Evolutionary conservation across 2,113 vertebrate genomes (phyloP), one percentile per base, ranked within the genome.

Genomic region (Lynx canadensis): DNA sequence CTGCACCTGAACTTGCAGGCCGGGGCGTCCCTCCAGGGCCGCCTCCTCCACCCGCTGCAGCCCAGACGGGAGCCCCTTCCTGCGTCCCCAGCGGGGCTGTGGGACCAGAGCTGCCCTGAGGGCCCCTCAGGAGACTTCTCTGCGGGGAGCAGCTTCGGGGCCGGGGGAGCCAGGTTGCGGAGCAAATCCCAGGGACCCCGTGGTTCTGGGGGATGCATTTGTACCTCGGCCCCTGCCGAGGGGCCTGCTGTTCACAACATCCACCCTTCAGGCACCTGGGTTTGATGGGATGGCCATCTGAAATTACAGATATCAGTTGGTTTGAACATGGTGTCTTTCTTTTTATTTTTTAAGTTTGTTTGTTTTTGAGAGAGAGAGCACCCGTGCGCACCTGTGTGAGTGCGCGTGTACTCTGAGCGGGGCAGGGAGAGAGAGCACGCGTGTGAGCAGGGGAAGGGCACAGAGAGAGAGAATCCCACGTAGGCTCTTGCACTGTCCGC

Each of bases 221-320:
- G 3, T 41, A 25, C 57, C 48, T 65, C 14, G 19, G 0, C 36
- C 52, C 65, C 36, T 36, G 36, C 36, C 36, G 36, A 36, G 36
- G 36, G 36, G 36, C 36, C 7, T 23, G 36, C 21, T 3, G 29
- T n/a, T 5, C 1, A 6, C 16, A 60, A 1, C 10, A 45, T 5
- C 4, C 19, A 7, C 71, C 71, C 38, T 41, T 60, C 52, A 11
- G 38, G 71, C 38, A 38, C 38, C 38, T 10, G 63, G 29, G 15
- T 50, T 15, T 5, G 90, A 18, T 0, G 7, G 18, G 83, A 31
- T 50, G n/a, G 38, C 63, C 12, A 0, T 19, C 45, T 0, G 7
- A 19, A 57, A 33, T 38, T 15, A 1, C 0, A 0, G 1, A 16
- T 1, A 11, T 10, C 7, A 1, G 27, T 27, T 0, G 0, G 23